Evolutionary conservation across 2,113 vertebrate species (phyloP), one percentile per base, ranked within the genome.

Genomic region (Synchiropus splendidus): DNA sequence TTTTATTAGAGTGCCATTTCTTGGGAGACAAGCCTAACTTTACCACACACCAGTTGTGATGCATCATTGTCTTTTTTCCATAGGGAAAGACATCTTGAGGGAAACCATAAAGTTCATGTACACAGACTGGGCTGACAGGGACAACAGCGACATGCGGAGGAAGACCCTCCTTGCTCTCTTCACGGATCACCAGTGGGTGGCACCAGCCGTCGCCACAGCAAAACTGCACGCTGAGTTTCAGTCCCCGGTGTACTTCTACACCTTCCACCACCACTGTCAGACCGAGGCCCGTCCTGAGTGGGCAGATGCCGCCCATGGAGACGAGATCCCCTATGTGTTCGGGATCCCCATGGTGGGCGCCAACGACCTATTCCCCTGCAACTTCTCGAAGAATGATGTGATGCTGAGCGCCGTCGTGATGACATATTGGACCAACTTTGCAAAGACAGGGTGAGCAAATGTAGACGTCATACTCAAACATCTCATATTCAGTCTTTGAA

Each of bases 101-200:
- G 93, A 97, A 56, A 97, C 93, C 74, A 97, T 97, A 64, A 97
- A 96, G 78, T 97, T 96, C 70, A 97, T 97, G 93, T 97, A 96
- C 81, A 97, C 92, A 0, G 92, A 96, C 72, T 97, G 93, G 93
- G 93, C 93, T 0, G 93, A 97, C 73, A 82, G 92, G 4, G 93
- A 97, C 74, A 95, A 96, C 4, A 90, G 88, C 0, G 93, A 97
- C 75, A 96, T 95, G 92, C 71, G 93, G 13, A 71, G 93, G 1
- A 97, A 96, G 78, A 95, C 91, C 2, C 77, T 97, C 9, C 67
- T 97, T 57, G 93, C 92, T 0, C 86, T 97, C 38, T 97, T 97
- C 69, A 97, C 92, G 0, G 92, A 95, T 74, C 93, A 97, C 66
- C 93, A 97, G 46, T 97, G 93, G 92, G 93, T 97, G 58, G 93